These are phyloP conservation scores for Patagioenas fasciata DNA, from an alignment of 2,113 vertebrate species.

Conservation along the genomic window DNA sequence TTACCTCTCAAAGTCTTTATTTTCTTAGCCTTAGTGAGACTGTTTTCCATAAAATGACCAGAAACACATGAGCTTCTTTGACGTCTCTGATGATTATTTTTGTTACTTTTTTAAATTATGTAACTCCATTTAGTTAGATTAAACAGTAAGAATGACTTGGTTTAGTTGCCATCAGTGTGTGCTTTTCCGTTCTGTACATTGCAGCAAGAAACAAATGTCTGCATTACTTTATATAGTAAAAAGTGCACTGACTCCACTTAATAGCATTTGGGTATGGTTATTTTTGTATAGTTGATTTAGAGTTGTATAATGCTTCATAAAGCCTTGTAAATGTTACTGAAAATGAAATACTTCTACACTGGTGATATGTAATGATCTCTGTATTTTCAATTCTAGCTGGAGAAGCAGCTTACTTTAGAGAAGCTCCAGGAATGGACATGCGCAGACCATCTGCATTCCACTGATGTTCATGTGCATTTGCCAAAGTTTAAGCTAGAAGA, in stretches of 20 bases:
- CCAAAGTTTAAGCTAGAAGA: constrained; percentile 91
- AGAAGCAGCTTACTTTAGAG: constrained; percentile 80
- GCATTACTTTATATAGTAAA: neutral
- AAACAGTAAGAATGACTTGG: neutral
- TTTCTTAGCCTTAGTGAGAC: neutral
- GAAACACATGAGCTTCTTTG: neutral
- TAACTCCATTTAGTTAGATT: neutral
- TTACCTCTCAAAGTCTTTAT: neutral
- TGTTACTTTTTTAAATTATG: neutral
- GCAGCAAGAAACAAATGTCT: neutral
- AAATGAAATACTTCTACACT: neutral
- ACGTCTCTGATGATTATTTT: neutral
- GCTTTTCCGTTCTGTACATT: neutral
- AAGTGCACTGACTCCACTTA: neutral
- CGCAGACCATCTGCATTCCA: constrained; percentile 67
- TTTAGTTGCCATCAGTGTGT: neutral
- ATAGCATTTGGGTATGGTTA: neutral
- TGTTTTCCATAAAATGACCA: neutral
- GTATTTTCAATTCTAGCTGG: constrained; percentile 77
- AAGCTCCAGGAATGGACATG: constrained; percentile 87
- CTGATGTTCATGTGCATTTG: constrained; percentile 78
- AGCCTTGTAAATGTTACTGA: neutral
- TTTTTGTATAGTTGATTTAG: neutral
- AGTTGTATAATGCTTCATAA: neutral
- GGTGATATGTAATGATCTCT: neutral